phyloP scores from a whole-genome alignment of 2,113 vertebrate species.

The Nerophis ophidion region DNA sequence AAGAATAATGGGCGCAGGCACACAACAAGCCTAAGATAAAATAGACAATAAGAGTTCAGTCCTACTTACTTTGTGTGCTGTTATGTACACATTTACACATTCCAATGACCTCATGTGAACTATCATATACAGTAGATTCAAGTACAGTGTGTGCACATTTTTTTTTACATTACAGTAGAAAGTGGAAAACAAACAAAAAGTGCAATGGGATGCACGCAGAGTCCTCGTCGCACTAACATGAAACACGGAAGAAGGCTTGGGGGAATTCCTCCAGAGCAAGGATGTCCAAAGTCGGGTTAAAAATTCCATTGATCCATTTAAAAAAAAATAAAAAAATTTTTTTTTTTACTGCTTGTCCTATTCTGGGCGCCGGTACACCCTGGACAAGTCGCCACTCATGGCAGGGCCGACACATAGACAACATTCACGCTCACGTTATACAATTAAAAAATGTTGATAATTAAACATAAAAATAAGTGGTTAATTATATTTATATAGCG shows the following conservation, averaged over 20 bases:
- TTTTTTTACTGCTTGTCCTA: no score
- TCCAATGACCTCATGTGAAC: conserved; percentile 29
- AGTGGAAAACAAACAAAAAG: not conserved
- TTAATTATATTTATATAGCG: no score
- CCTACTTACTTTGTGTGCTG: conserved; percentile 73
- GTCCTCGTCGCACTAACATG: conserved; percentile 41
- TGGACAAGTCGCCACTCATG: no score
- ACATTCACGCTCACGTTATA: no score
- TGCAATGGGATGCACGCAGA: not conserved
- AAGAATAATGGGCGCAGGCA: conserved; percentile 18
- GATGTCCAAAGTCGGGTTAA: no score
- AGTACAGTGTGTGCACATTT: conserved; percentile 72
- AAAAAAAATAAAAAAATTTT: no score
- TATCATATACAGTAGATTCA: conserved; percentile 58
- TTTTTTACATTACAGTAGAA: conserved; percentile 47
- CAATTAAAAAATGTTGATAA: no score
- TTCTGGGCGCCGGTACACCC: no score
- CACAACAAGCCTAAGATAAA: conserved; percentile 44
- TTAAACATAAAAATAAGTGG: no score
- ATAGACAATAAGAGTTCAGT: no score
- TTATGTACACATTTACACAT: conserved; percentile 85
- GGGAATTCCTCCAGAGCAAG: not conserved
- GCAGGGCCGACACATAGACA: no score
- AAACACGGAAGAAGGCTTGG: conserved; percentile 35
- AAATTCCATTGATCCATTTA: no score